Percentiles rank a stretch among this genome's conserved stretches.
These are phyloP conservation scores for Trinorchestia longiramus DNA, from an alignment of 1,140 invertebrate genomes.

Conservation along the genomic window DNA sequence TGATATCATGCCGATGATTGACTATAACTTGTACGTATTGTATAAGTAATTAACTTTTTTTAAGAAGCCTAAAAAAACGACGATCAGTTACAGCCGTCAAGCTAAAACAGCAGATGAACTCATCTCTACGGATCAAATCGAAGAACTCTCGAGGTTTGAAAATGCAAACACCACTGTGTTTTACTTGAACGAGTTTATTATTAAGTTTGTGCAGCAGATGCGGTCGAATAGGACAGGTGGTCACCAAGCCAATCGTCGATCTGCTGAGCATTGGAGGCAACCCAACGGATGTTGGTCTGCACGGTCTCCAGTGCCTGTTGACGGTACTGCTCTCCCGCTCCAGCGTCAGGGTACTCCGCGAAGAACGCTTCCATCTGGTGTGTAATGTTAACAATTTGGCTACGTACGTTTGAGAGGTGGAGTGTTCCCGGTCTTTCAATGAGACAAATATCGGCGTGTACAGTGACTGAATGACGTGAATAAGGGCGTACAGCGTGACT, in stretches of 20 bases:
- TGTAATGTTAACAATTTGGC: neutral
- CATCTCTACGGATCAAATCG: neutral
- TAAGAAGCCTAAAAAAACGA: too few relatives aligned
- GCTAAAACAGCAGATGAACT: too few relatives aligned
- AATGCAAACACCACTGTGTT: neutral
- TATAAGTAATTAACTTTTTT: too few relatives aligned
- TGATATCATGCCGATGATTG: too few relatives aligned
- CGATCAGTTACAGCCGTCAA: too few relatives aligned
- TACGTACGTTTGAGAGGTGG: neutral
- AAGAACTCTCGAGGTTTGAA: neutral
- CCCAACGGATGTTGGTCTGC: slow-evolving; percentile 85
- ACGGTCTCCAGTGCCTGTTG: slow-evolving; percentile 82
- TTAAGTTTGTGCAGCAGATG: neutral
- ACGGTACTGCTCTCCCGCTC: slow-evolving; percentile 82
- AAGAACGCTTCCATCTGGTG: slow-evolving; percentile 83
- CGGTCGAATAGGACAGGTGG: neutral
- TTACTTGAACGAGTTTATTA: neutral
- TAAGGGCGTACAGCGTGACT: too few relatives aligned
- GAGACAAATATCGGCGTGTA: too few relatives aligned
- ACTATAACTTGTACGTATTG: too few relatives aligned
- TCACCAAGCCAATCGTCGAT: slow-evolving; percentile 60
- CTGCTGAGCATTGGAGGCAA: slow-evolving; percentile 59
- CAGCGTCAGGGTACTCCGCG: slow-evolving; percentile 83
- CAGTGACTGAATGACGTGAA: too few relatives aligned
- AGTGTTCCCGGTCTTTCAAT: neutral